phyloP scores from a whole-genome alignment of 2,797 vertebrate genomes.

The Pseudocheirus occidentalis region DNA sequence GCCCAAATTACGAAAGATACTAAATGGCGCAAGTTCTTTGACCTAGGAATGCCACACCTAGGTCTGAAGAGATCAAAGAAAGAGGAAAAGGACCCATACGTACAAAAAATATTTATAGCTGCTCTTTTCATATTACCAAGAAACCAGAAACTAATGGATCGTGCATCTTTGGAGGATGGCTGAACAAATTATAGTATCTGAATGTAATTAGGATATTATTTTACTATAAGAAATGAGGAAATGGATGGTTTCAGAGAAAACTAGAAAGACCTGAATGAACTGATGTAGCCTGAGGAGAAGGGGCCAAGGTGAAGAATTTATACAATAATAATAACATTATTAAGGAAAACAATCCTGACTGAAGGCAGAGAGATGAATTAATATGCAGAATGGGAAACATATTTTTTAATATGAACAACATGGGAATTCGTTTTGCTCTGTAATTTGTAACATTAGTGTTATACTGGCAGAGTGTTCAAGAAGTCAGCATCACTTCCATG shows the following conservation, averaged over 20 bases:
- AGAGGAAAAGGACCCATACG: too few species aligned
- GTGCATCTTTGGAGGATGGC: not conserved
- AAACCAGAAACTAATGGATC: not conserved
- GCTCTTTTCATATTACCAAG: not conserved
- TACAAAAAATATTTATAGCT: too few species aligned
- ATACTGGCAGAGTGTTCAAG: not conserved
- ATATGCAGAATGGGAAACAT: not conserved
- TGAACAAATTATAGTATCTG: not conserved
- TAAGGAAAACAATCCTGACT: not conserved
- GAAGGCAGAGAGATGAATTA: not conserved
- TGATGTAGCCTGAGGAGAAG: not conserved
- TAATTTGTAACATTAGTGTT: not conserved
- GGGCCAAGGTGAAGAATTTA: not conserved
- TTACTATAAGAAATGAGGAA: not conserved
- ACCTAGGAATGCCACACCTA: not conserved
- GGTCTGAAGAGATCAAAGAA: not conserved
- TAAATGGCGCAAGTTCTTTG: not conserved
- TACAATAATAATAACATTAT: not conserved
- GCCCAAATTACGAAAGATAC: not conserved
- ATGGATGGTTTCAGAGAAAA: not conserved
- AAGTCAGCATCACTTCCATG: not conserved
- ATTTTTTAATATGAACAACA: not conserved
- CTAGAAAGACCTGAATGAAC: not conserved
- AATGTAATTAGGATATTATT: not conserved
- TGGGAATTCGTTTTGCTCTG: not conserved